These are phyloP conservation scores for Archegozetes longisetosus DNA, from an alignment of 1,140 invertebrate genomes.

Conservation along the genomic window DNA sequence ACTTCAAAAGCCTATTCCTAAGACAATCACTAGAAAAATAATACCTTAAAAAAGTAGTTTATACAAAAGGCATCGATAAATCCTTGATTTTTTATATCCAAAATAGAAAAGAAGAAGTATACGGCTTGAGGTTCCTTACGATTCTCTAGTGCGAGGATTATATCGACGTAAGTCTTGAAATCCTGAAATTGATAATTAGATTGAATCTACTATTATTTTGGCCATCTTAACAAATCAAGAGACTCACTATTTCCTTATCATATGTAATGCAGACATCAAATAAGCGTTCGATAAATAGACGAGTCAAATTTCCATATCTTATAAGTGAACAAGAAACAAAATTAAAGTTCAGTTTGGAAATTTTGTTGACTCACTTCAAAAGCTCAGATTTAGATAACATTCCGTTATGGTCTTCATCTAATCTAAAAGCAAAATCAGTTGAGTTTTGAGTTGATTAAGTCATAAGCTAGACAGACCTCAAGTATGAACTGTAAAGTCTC, in stretches of 20 bases:
- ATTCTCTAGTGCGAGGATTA: conserved; percentile 85
- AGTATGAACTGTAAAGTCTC: conserved; percentile 77
- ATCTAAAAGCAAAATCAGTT: conserved; percentile 14
- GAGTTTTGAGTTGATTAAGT: background rate
- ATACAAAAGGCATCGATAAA: conserved; percentile 77
- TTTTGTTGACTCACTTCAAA: background rate
- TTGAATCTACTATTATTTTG: too few relatives aligned
- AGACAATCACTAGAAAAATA: background rate
- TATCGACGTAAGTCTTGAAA: conserved; percentile 90
- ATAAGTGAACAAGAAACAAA: conserved; percentile 38
- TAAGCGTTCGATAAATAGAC: conserved; percentile 75
- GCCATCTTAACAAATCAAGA: too few relatives aligned
- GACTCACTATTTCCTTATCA: conserved; percentile 67
- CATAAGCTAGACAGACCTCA: conserved; percentile 37
- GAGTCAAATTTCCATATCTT: conserved; percentile 78
- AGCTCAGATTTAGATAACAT: conserved; percentile 73
- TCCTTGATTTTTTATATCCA: conserved; percentile 74
- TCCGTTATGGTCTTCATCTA: conserved; percentile 88
- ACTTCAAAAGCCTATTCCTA: conserved; percentile 7
- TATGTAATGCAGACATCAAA: conserved; percentile 92
- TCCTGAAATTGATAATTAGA: conserved; percentile 37
- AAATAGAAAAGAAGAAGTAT: conserved; percentile 76
- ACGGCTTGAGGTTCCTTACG: conserved; percentile 73
- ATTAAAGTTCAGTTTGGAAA: background rate
- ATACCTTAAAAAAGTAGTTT: conserved; percentile 74